Conservation (phyloP, 2,888 invertebrate genomes). For the Eugnorisma glareosa region DNA sequence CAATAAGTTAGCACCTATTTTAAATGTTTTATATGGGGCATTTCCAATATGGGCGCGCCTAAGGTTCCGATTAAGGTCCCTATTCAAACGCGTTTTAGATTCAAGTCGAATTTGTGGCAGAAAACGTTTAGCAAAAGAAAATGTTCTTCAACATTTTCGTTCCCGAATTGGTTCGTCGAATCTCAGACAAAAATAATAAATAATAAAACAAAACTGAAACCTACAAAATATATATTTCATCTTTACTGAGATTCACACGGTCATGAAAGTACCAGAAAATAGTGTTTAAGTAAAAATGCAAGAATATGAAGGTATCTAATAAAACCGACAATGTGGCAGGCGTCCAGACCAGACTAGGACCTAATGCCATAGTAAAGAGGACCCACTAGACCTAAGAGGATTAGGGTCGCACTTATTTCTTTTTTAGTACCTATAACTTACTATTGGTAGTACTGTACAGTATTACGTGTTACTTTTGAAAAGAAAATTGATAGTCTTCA, state of each 20-base stretch:
- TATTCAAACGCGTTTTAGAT: neutral
- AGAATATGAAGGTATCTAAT: neutral
- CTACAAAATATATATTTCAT: neutral
- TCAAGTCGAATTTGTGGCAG: neutral
- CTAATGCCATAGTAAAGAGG: slow-evolving; percentile 22
- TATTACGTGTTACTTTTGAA: slow-evolving; percentile 7
- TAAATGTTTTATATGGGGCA: neutral
- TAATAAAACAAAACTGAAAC: neutral
- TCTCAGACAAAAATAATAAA: neutral
- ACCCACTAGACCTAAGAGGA: slow-evolving; percentile 9
- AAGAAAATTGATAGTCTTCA: neutral
- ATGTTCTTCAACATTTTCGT: neutral
- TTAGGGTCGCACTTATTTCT: slow-evolving; percentile 16
- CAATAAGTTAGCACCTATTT: neutral
- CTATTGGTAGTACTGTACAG: neutral
- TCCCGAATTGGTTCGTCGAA: neutral
- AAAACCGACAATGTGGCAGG: neutral
- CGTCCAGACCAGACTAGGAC: neutral
- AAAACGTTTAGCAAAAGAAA: neutral
- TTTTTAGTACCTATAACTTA: slow-evolving; percentile 18
- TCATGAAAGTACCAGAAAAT: neutral
- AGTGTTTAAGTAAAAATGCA: neutral
- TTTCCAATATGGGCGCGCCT: neutral
- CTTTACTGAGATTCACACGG: neutral
- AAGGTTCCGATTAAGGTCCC: neutral